These are phyloP conservation scores for Eupleurogrammus muticus DNA, from an alignment of 2,797 vertebrate species.

Conservation along the genomic window DNA sequence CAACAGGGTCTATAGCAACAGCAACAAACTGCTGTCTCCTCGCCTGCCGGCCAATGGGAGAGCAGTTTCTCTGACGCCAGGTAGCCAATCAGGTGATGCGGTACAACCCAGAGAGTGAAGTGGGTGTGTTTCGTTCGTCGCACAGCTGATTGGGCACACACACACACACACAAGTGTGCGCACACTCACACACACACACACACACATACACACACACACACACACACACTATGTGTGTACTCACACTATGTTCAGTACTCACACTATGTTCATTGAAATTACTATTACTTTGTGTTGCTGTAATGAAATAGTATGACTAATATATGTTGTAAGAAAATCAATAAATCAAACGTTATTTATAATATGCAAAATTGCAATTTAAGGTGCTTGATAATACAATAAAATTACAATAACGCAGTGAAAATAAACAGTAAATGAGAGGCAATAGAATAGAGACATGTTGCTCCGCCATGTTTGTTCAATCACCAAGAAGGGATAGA, in stretches of 20 bases:
- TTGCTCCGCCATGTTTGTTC: too few species aligned
- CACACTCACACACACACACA: slow-evolving; percentile 7
- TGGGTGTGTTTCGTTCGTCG: slow-evolving; percentile 45
- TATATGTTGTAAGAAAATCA: neutral
- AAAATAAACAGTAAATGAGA: too few species aligned
- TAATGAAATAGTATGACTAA: neutral
- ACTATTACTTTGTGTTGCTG: neutral
- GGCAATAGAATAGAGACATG: too few species aligned
- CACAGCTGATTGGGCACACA: slow-evolving; percentile 61
- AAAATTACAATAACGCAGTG: too few species aligned
- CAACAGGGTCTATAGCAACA: slow-evolving; percentile 91
- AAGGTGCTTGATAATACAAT: too few species aligned
- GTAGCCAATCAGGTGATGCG: slow-evolving; percentile 70
- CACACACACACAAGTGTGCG: slow-evolving; percentile 30
- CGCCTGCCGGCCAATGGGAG: slow-evolving; percentile 69
- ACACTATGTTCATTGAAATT: neutral
- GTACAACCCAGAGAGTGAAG: slow-evolving; percentile 15
- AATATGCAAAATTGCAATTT: too few species aligned
- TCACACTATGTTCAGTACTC: neutral
- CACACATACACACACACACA: neutral
- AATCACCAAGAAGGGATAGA: too few species aligned
- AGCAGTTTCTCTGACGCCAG: slow-evolving; percentile 23
- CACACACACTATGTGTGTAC: neutral
- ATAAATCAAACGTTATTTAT: too few species aligned
- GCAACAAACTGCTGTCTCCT: slow-evolving; percentile 68